Base-by-base conservation (phyloP, 1,140 invertebrate species). In the Cyrtorhinus lividipennis region DNA sequence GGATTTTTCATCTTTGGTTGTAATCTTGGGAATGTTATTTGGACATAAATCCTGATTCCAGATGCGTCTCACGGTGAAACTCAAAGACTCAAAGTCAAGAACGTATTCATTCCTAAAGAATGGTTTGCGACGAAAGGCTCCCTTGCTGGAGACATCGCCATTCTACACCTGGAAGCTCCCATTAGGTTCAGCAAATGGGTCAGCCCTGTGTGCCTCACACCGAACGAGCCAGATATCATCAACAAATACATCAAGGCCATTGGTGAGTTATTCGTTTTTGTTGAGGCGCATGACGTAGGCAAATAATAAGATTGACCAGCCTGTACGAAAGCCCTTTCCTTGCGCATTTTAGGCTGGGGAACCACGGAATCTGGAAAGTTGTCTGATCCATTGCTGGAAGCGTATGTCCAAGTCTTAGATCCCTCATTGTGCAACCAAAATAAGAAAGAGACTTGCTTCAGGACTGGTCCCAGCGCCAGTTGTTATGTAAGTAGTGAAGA, bases 161-260 rank as follows among this genome's bases (percentile, higher is more conserved):
- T 57, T 15, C 56, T 57, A 23, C 2, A 23, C 1, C 56, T 57
- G 20, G 56, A 3, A 24, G 2, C 3, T 23, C 20, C 20, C 2
- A 57, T 57, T 24, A 57, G 24, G 24, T 57, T 57, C 24, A 57
- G 56, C 20, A 20, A 57, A 57, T 57, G 20, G 20, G 56, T 57
- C 22, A 24, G 56, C 22, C 56, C 56, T 2, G 22, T 57, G 20
- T 57, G 56, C 15, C 56, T 57, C 23, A 20, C 56, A 1, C n/a
- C n/a, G n/a, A n/a, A n/a, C n/a, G n/a, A n/a, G n/a, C n/a, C n/a
- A n/a, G n/a, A n/a, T n/a, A n/a, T n/a, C n/a, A n/a, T n/a, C n/a
- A n/a, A n/a, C n/a, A n/a, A n/a, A n/a, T n/a, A n/a, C n/a, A n/a
- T n/a, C n/a, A n/a, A n/a, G n/a, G n/a, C n/a, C n/a, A n/a, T n/a